phyloP scores from a whole-genome alignment of 2,888 invertebrate species.

The Isoperla grammatica region DNA sequence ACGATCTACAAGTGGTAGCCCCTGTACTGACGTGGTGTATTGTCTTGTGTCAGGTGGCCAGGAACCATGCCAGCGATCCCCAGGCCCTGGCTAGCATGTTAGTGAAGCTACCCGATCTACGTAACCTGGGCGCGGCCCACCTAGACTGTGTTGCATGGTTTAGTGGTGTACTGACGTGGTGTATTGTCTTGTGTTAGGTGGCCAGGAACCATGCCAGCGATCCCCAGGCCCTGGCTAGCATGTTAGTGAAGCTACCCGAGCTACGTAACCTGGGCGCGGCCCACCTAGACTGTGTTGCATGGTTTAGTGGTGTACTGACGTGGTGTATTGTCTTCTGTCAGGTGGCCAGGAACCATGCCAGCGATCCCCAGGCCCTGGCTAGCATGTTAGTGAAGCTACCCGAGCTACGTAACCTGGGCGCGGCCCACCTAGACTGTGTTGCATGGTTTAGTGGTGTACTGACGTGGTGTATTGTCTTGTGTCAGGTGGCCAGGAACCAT shows the following conservation, averaged over 20 bases:
- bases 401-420: conserved; percentile 74
- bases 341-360: conserved; percentile 56
- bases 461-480: no score
- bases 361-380: conserved; percentile 54
- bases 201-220: conserved; percentile 57
- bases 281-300: conserved; percentile 78
- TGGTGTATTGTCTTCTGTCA: no score
- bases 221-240: conserved; percentile 51
- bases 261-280: conserved; percentile 72
- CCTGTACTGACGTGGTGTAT: no score
- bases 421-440: conserved; percentile 75
- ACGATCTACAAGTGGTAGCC: no score
- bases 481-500: conserved; percentile 55
- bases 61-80: conserved; percentile 57
- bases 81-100: conserved; percentile 53
- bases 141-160: conserved; percentile 84
- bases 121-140: conserved; percentile 76
- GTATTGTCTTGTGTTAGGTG: no score
- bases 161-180: no score
- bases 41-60: conserved; percentile 51
- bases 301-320: no score
- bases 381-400: conserved; percentile 57
- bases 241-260: conserved; percentile 63
- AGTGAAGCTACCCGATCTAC: conserved; percentile 65
- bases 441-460: conserved; percentile 95